These are phyloP conservation scores for Macropodus opercularis DNA, from an alignment of 2,797 vertebrate species.

Conservation along the genomic window DNA sequence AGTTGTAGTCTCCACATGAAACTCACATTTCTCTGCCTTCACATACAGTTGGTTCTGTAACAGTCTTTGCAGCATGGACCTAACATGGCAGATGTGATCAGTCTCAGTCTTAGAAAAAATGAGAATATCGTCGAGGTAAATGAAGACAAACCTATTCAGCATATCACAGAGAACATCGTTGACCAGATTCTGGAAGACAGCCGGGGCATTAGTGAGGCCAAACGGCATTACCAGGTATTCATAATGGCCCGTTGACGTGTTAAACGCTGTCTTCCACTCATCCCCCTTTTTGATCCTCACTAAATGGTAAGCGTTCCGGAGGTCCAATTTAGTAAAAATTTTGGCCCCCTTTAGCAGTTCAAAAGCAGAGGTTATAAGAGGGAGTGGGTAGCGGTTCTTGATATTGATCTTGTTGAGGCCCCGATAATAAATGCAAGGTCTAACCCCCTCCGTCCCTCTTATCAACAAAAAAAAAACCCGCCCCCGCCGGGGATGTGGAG, in stretches of 20 bases:
- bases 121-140: neutral
- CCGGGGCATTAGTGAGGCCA: neutral
- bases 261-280: neutral
- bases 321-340: no score
- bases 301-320: no score
- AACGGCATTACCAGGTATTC: neutral
- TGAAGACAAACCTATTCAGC: neutral
- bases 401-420: no score
- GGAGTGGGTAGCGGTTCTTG: no score
- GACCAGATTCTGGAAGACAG: neutral
- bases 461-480: no score
- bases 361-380: no score
- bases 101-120: neutral
- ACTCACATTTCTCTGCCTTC: neutral
- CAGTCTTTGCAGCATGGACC: neutral
- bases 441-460: no score
- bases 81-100: rapidly evolving
- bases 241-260: neutral
- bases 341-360: no score
- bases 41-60: neutral
- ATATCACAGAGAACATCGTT: neutral
- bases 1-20: neutral
- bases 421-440: no score
- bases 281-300: no score
- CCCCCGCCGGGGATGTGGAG: no score